Evolutionary conservation across 2,888 invertebrate genomes (phyloP), one percentile per base, ranked within the genome.

Genomic region (Cantharis flavilabris): DNA sequence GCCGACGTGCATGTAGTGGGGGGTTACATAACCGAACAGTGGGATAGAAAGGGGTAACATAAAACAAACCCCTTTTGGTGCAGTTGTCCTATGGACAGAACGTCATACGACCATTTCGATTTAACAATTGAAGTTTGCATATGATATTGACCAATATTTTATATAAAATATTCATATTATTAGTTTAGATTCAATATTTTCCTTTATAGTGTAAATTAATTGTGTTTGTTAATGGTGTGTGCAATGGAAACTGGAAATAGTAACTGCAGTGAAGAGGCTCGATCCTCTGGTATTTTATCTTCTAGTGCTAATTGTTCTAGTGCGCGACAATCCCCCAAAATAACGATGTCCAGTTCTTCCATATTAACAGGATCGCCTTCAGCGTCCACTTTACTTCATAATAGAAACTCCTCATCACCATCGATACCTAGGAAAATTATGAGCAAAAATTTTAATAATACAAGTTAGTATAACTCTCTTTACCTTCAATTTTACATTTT

Each of bases 381-480:
- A 28, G 80, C 81, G 69, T 78, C 81, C 18, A 87, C 88, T 84
- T 88, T 89, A 85, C 86, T 89, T 83, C 89, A 90, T 85, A 49
- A 9, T 49, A 87, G 89, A 80, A 89, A 89, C 83, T 89, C 90
- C 80, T 88, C 90, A 80, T 86, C 88, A 69, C 87, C 87, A 64
- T 91, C 91, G 81, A 90, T 90, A 81, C 90, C 91, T 87, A 90
- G 90, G 88, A 92, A 92, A 89, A 91, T 92, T 85, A 91, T 92
- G 89, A 91, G 92, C 85, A 90, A 91, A 85, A 92, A 92, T 87
- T 89, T 91, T 88, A 92, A 92, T 89, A 92, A 92, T 83, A 92
- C 92, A 87, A 91, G 92, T 92, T 89, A 91, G 91, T 90, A 88
- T n/a, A 28, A 18, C 10, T 23, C 26, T 9, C 16, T 18, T 26